Evolutionary conservation across 1,140 invertebrate species (phyloP).

Genomic region (Sitobion miscanthi): DNA sequence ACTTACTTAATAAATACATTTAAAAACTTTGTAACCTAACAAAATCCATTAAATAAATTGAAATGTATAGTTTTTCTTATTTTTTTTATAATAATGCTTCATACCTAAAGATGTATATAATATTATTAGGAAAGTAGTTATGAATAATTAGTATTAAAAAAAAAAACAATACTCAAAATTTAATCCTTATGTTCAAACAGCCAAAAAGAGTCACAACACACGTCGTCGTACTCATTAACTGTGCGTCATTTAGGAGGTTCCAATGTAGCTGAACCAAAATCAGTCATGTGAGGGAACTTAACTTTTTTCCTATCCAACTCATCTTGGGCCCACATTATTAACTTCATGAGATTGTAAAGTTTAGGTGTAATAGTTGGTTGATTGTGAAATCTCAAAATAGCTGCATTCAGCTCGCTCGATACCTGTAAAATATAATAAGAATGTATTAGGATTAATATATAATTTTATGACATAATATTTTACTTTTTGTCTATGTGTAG

Average conservation of each 20-base stretch:
- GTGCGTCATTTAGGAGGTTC: slow-evolving; percentile 73
- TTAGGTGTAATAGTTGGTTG: slow-evolving; percentile 87
- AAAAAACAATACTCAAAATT: slow-evolving; percentile 17
- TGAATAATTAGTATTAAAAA: slow-evolving; percentile 30
- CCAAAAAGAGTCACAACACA: slow-evolving; percentile 53
- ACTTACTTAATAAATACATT: not conserved
- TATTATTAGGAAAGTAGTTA: slow-evolving; percentile 37
- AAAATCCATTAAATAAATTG: not conserved
- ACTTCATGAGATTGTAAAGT: slow-evolving; percentile 87
- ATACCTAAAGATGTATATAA: not conserved
- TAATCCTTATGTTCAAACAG: slow-evolving; percentile 54
- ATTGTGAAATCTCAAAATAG: slow-evolving; percentile 91
- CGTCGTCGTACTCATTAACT: slow-evolving; percentile 50
- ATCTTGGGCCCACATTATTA: slow-evolving; percentile 94
- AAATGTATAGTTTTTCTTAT: not conserved
- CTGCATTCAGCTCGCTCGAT: slow-evolving; percentile 95
- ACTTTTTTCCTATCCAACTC: slow-evolving; percentile 93
- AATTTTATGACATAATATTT: not conserved
- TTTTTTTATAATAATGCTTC: not conserved
- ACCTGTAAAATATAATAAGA: slow-evolving; percentile 71
- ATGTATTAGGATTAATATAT: not conserved
- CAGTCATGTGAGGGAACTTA: slow-evolving; percentile 91
- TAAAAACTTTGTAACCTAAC: not conserved
- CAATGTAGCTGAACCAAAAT: slow-evolving; percentile 81
- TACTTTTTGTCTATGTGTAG: slow-evolving; percentile 92